Evolutionary conservation across 2,113 vertebrate genomes (phyloP).

Genomic region (Trachemys scripta): DNA sequence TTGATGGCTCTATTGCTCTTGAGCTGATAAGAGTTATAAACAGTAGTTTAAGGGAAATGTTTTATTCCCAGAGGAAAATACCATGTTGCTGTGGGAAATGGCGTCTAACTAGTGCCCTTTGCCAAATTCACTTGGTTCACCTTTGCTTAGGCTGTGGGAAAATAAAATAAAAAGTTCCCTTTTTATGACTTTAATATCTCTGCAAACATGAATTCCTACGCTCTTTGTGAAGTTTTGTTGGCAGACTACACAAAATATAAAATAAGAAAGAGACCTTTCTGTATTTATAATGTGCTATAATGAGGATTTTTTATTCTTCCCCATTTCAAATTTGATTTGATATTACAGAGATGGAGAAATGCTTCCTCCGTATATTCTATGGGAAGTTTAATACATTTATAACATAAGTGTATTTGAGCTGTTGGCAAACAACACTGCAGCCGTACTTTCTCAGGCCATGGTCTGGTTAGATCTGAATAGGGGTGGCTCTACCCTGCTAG

Average conservation of each 20-base stretch:
- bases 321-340: conserved; percentile 70
- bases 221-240: conserved; percentile 61
- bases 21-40: conserved; percentile 89
- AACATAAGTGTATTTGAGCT: neutral
- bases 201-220: conserved; percentile 59
- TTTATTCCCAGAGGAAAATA: conserved; percentile 90
- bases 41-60: conserved; percentile 89
- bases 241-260: conserved; percentile 29
- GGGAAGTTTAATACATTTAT: conserved; percentile 7
- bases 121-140: conserved; percentile 81
- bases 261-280: conserved; percentile 15
- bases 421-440: neutral
- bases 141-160: conserved; percentile 85
- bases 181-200: conserved; percentile 78
- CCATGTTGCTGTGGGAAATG: conserved; percentile 87
- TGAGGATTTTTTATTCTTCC: conserved; percentile 69
- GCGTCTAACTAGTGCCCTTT: conserved; percentile 76
- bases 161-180: conserved; percentile 66
- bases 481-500: neutral
- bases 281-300: conserved; percentile 66
- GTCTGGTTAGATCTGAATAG: neutral
- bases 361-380: conserved; percentile 20
- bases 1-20: conserved; percentile 89
- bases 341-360: conserved; percentile 68
- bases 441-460: neutral